A percentile compares a stretch with the other conserved stretches of the same genome.
Conservation (phyloP, 2,888 invertebrate genomes). For the Caenorhabditis becei region DNA sequence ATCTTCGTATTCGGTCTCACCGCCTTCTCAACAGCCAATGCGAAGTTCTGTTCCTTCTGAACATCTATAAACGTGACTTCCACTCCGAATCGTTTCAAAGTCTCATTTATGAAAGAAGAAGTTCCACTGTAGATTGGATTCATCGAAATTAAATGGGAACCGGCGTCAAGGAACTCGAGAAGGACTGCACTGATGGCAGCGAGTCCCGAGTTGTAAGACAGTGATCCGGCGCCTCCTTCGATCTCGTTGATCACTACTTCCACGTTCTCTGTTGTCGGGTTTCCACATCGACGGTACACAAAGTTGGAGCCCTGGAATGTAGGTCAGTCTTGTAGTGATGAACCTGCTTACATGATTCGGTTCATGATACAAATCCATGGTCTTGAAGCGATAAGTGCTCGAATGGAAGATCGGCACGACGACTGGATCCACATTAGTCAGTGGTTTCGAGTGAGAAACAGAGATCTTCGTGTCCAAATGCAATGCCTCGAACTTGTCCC, state of each 20-base stretch:
- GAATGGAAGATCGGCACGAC: conserved; percentile 62
- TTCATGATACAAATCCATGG: conserved; percentile 60
- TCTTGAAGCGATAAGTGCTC: conserved; percentile 64
- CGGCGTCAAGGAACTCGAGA: conserved; percentile 81
- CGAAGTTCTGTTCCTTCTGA: conserved; percentile 58
- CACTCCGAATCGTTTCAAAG: conserved; percentile 79
- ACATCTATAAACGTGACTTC: conserved; percentile 70
- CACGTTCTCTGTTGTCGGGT: conserved; percentile 71
- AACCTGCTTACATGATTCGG: conserved; percentile 62
- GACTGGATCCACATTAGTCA: conserved; percentile 56
- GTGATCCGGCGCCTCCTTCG: conserved; percentile 69
- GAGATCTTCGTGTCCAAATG: conserved; percentile 26
- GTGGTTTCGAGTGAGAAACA: conserved; percentile 60
- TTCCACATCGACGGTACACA: conserved; percentile 69
- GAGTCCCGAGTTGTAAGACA: conserved; percentile 71
- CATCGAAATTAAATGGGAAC: conserved; percentile 82
- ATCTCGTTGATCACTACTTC: conserved; percentile 70
- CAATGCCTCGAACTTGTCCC: neutral
- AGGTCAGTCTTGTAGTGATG: neutral
- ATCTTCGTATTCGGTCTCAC: conserved; percentile 82
- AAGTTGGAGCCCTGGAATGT: conserved; percentile 61
- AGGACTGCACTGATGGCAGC: conserved; percentile 81
- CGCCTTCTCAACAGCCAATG: conserved; percentile 77
- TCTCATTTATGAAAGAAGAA: conserved; percentile 77
- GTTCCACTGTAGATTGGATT: conserved; percentile 81